Conservation (phyloP, 2,888 invertebrate species). For the Temnothorax rugatulus region DNA sequence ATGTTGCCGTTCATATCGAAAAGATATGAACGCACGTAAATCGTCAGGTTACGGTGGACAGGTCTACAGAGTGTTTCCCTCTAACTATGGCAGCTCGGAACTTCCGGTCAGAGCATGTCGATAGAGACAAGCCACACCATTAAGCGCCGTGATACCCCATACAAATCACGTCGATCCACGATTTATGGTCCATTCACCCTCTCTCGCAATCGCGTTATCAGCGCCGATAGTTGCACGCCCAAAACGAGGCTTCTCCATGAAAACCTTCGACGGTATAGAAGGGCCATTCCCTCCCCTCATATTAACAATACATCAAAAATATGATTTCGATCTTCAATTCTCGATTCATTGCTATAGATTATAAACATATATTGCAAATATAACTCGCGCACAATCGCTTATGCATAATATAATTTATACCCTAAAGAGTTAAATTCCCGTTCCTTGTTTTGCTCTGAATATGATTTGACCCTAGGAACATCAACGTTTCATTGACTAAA, state of each 20-base stretch:
- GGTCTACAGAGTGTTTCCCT: slow-evolving; percentile 67
- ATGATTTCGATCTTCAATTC: slow-evolving; percentile 39
- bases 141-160: slow-evolving; percentile 79
- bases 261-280: slow-evolving; percentile 59
- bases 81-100: slow-evolving; percentile 64
- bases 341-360: slow-evolving; percentile 44
- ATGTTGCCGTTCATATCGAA: slow-evolving; percentile 47
- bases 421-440: neutral
- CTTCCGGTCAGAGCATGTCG: slow-evolving; percentile 73
- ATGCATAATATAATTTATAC: neutral
- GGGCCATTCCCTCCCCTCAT: slow-evolving; percentile 41
- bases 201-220: slow-evolving; percentile 79
- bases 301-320: slow-evolving; percentile 50
- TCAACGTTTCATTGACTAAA: neutral
- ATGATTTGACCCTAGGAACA: neutral
- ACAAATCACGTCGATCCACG: slow-evolving; percentile 82
- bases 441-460: neutral
- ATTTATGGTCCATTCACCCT: slow-evolving; percentile 79
- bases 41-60: slow-evolving; percentile 66
- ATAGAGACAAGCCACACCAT: slow-evolving; percentile 79
- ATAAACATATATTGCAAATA: slow-evolving; percentile 7
- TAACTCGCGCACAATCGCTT: slow-evolving; percentile 1
- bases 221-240: slow-evolving; percentile 61
- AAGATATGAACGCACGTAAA: slow-evolving; percentile 69
- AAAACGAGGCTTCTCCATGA: slow-evolving; percentile 70